Conservation (phyloP, 2,113 vertebrate species). For the rat (Rattus norvegicus) region DNA sequence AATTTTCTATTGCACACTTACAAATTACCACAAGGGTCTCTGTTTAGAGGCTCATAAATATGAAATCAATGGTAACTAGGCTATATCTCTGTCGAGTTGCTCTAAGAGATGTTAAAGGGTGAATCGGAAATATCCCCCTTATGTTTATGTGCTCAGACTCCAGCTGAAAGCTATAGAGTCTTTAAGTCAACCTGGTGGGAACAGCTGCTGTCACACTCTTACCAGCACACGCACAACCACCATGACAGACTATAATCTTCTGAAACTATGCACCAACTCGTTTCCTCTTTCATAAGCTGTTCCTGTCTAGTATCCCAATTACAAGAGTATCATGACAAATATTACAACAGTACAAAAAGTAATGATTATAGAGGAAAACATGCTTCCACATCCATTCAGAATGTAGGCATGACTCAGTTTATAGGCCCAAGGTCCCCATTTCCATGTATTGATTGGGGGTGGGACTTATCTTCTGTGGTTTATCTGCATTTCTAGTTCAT, state of each 20-base stretch:
- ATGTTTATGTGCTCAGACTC: background rate
- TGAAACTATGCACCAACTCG: background rate
- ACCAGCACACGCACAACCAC: background rate
- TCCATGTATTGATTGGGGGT: background rate
- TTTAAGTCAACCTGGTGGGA: background rate
- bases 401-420: background rate
- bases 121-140: background rate
- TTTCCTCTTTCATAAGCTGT: background rate
- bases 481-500: background rate
- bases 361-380: background rate
- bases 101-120: background rate
- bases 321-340: background rate
- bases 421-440: background rate
- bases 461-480: background rate
- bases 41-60: slow-evolving; percentile 21
- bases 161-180: too few species aligned
- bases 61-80: background rate
- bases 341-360: background rate
- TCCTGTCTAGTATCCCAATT: background rate
- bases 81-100: background rate
- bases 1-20: slow-evolving; percentile 29
- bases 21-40: background rate
- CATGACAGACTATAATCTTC: background rate
- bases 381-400: slow-evolving; percentile 26
- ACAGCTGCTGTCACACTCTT: background rate